These are phyloP conservation scores for Sebastes iracundus DNA, from an alignment of 2,797 vertebrate genomes.

Conservation along the genomic window DNA sequence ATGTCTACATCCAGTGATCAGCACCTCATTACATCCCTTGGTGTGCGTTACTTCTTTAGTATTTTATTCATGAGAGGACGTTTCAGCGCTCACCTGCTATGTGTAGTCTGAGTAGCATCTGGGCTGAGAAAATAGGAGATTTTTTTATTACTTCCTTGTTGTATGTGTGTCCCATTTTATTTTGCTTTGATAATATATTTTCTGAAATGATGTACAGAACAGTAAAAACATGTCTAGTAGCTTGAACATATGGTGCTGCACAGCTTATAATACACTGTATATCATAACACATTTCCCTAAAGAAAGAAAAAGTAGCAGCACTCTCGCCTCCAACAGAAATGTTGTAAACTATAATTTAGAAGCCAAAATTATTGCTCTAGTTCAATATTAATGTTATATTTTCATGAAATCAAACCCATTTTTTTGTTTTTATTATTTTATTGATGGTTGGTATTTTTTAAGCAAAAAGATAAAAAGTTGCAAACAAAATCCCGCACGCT, in stretches of 20 bases:
- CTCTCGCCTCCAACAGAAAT: not conserved
- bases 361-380: not conserved
- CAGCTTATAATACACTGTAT: not conserved
- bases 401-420: not conserved
- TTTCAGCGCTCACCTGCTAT: not conserved
- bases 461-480: too few species aligned
- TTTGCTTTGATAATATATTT: not conserved
- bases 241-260: not conserved
- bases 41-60: not conserved
- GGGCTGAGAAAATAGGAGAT: not conserved
- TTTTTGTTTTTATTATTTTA: not conserved
- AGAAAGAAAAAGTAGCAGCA: not conserved
- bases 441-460: not conserved
- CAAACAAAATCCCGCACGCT: too few species aligned
- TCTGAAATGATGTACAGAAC: not conserved
- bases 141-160: not conserved
- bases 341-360: not conserved
- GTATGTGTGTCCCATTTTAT: not conserved
- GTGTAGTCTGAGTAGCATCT: not conserved
- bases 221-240: not conserved
- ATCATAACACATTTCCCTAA: not conserved
- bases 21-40: not conserved
- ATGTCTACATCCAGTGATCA: not conserved
- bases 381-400: not conserved
- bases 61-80: not conserved